Evolutionary conservation across 2,113 vertebrate species (phyloP).

Genomic region (Ptilorrhoa leucosticta): DNA sequence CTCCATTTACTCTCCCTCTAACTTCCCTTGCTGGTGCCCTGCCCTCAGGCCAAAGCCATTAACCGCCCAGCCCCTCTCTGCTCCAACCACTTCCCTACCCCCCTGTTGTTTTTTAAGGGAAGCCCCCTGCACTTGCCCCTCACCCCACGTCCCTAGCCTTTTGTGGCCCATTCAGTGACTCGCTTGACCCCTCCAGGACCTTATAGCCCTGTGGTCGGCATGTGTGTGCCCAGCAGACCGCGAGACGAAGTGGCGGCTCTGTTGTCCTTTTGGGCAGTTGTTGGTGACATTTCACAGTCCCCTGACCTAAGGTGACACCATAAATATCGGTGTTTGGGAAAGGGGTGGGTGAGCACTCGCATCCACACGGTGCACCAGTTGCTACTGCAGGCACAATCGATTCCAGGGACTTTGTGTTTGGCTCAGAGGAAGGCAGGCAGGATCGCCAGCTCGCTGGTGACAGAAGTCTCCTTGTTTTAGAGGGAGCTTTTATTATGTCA

Average conservation of each 20-base stretch:
- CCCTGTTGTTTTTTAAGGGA: not conserved
- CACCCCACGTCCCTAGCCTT: conserved; percentile 46
- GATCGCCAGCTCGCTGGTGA: rapidly evolving
- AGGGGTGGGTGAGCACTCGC: not conserved
- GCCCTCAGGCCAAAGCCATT: conserved; percentile 66
- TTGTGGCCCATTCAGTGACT: conserved; percentile 68
- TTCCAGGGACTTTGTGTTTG: not conserved
- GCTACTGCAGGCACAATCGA: not conserved
- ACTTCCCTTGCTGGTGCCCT: not conserved
- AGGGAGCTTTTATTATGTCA: not conserved
- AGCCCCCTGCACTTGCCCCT: conserved; percentile 44
- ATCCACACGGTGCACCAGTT: not conserved
- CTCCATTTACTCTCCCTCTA: conserved; percentile 14
- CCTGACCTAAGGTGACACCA: conserved; percentile 16
- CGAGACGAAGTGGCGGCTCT: not conserved
- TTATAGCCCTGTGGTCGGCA: conserved; percentile 35
- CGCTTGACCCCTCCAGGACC: conserved; percentile 66
- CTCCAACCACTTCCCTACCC: conserved; percentile 60
- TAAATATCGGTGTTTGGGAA: not conserved
- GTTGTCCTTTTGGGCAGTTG: not conserved
- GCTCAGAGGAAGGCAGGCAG: not conserved
- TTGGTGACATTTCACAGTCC: not conserved
- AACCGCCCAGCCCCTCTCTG: conserved; percentile 26
- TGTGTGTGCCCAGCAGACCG: conserved; percentile 59
- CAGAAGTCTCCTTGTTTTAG: not conserved